Conservation (phyloP, 2,797 vertebrate species). For the Lacerta viridis region DNA sequence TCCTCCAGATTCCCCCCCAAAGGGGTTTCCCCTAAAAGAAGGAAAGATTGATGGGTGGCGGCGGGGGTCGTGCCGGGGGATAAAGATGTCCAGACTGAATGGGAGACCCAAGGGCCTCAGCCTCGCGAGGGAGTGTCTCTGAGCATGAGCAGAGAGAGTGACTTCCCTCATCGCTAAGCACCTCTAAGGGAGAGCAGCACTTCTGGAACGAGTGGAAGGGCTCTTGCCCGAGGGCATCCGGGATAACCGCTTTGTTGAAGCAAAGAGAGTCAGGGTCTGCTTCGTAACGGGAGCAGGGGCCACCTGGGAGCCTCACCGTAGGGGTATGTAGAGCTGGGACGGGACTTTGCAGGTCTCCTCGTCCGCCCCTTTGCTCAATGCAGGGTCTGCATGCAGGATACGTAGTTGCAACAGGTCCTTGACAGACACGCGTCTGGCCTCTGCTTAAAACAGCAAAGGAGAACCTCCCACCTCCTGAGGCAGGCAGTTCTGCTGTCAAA, state of each 20-base stretch:
- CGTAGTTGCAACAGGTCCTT: background rate
- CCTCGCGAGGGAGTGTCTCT: background rate
- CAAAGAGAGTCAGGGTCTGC: background rate
- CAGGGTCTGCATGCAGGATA: background rate
- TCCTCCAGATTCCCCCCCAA: background rate
- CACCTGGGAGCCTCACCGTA: background rate
- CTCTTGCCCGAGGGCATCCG: background rate
- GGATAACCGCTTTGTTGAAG: background rate
- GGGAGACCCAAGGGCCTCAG: background rate
- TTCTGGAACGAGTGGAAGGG: background rate
- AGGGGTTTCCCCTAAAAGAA: background rate
- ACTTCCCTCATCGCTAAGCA: background rate
- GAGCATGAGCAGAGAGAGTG: constrained; percentile 2
- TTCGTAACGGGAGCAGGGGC: background rate
- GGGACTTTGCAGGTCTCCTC: background rate
- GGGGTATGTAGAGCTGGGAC: background rate
- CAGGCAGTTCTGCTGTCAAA: background rate
- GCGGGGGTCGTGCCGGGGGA: background rate
- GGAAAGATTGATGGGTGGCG: background rate
- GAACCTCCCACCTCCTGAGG: too few relatives aligned
- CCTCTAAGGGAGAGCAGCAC: background rate
- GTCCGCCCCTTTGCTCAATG: background rate
- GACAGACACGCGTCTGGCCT: background rate
- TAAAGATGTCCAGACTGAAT: background rate
- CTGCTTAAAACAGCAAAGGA: background rate